A percentile compares a stretch with the other conserved stretches of the same genome.
These are phyloP conservation scores for Drosophila pandora DNA, from an alignment of 1,140 invertebrate genomes.

Conservation along the genomic window DNA sequence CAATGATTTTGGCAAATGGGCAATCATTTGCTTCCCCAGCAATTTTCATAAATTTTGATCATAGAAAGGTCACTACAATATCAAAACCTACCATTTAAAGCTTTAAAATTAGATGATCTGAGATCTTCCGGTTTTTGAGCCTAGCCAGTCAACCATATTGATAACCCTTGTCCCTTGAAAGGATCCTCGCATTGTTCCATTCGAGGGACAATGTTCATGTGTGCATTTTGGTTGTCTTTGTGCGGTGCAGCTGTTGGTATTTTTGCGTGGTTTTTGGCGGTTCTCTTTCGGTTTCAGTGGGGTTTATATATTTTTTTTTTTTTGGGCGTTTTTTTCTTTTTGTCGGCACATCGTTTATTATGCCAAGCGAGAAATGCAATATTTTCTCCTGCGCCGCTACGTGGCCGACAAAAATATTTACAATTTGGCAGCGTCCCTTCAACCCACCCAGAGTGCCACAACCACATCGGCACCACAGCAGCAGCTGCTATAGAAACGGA, in stretches of 20 bases:
- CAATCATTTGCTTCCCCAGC: background rate
- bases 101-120: background rate
- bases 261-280: constrained; percentile 51
- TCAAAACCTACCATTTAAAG: background rate
- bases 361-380: constrained; percentile 80
- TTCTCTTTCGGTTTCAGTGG: constrained; percentile 30
- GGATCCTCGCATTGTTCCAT: constrained; percentile 30
- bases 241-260: constrained; percentile 65
- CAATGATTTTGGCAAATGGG: background rate
- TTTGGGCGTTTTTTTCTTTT: constrained; percentile 41
- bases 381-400: constrained; percentile 79
- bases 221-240: constrained; percentile 24
- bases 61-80: too few species aligned
- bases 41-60: background rate
- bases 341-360: constrained; percentile 77
- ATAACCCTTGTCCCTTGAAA: constrained; percentile 9
- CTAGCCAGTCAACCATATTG: constrained; percentile 20
- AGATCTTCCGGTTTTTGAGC: background rate
- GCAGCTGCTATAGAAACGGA: constrained; percentile 64
- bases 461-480: constrained; percentile 48
- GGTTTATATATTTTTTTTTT: constrained; percentile 33
- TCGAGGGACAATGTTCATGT: background rate
- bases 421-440: constrained; percentile 68
- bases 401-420: constrained; percentile 81
- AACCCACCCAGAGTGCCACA: constrained; percentile 17